Percentiles rank a stretch among this genome's conserved stretches.
Evolutionary conservation across 2,888 invertebrate species (phyloP).

Genomic region (Oeneis ivallda): DNA sequence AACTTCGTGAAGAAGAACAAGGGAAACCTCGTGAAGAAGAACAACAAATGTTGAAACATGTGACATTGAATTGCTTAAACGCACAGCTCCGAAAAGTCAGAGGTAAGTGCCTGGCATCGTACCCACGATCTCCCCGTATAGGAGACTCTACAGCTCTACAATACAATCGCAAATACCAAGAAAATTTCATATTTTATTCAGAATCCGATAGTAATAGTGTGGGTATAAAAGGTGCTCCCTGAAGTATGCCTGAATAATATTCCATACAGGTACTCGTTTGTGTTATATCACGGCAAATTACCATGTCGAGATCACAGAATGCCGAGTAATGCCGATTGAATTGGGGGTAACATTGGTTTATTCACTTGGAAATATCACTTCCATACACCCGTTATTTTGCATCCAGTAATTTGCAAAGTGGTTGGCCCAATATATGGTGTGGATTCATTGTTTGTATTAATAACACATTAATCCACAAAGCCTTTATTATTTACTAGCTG

Average conservation of each 20-base stretch:
- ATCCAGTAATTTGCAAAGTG: background rate
- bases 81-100: no score
- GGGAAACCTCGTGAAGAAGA: no score
- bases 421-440: background rate
- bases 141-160: no score
- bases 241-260: background rate
- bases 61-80: no score
- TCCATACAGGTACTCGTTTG: background rate
- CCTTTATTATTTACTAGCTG: background rate
- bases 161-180: no score
- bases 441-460: conserved; percentile 4
- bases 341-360: background rate
- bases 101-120: no score
- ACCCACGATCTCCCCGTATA: no score
- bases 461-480: background rate
- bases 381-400: conserved; percentile 5
- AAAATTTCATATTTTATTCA: no score
- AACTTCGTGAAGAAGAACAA: no score
- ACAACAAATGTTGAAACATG: no score
- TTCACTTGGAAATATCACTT: conserved; percentile 5
- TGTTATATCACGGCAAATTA: background rate
- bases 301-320: background rate
- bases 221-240: no score
- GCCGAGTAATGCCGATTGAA: conserved; percentile 1
- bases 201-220: no score